Evolutionary conservation across 2,113 vertebrate species (phyloP), one percentile per base, ranked within the genome.

Genomic region (Mesoclemmys tuberculata): DNA sequence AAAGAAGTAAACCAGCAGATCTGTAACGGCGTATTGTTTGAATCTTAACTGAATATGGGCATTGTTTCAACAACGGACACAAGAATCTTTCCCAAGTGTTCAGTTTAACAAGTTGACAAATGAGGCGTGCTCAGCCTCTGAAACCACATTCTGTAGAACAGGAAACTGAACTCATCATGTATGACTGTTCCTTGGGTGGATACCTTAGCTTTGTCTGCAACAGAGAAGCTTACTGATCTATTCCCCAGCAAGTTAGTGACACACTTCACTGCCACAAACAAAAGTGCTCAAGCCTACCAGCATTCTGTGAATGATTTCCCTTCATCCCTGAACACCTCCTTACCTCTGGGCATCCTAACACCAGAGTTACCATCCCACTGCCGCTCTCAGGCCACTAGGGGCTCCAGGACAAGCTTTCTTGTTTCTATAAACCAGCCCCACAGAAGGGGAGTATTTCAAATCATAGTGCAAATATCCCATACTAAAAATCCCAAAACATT

Each of bases 221-320:
- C 77, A 92, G 38, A 1, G 3, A 83, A 0, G 2, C 71, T 54
- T 86, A 88, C 48, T 93, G 61, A 89, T 77, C 46, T 82, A 44
- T n/a, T 58, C 68, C 61, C 52, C 6, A 1, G 89, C 87, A 1
- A 51, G 84, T 87, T 90, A 94, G 90, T 29, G 94, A 92, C 82
- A 93, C 61, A 21, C n/a, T 71, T 21, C 5, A 38, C 19, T 71
- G 10, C 64, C 64, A 95, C 74, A 89, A 94, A 90, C 71, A 96
- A 48, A 93, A 84, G 84, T 10, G 75, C 88, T 96, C 84, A 88
- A 79, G 85, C 78, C 54, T 81, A 46, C 54, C 55, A 84, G 29
- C 49, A 51, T 75, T 74, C 80, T 81, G 24, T 51, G 46, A 84
- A 35, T 5, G 19, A 38, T n/a, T n/a, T 71, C 18, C 64, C 4